Evolutionary conservation across 2,888 invertebrate species (phyloP), one percentile per base, ranked within the genome.

Genomic region (Drosophila eohydei): DNA sequence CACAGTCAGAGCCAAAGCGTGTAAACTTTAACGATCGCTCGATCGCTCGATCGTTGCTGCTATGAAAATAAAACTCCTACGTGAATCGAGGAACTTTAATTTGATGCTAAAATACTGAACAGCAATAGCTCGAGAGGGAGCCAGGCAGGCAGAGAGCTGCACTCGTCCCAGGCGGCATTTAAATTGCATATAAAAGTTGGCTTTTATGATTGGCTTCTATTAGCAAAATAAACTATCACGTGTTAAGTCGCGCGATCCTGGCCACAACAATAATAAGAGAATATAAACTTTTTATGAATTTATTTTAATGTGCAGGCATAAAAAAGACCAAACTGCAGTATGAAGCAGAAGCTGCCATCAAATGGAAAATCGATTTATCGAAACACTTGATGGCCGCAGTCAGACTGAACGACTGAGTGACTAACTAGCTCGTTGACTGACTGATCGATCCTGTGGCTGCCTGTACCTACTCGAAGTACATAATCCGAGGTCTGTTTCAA

Each of bases 141-240:
- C 12, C 14, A 4, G n/a, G 16, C 2, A 3, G 11, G 2, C 21
- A 4, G 9, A 5, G 38, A 6, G 36, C 7, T 12, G 46, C n/a
- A 32, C 44, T 46, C 40, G 40, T 46, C 14, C 43, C 55, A 46
- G 58, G 60, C 71, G 71, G 60, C 83, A 82, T 74, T 84, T 77
- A 82, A 86, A 69, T 74, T 67, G 84, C 82, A 64, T 66, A 83
- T 85, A 84, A 86, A 85, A 86, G 73, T 71, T 79, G 81, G 74
- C 81, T 86, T 85, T 86, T 81, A 84, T 84, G 84, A 67, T 77
- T 67, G 73, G 77, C 82, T 86, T 86, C 84, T 86, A 86, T 84
- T 86, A 77, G 84, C 84, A 48, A 74, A 82, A 82, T 85, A 83
- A 86, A 86, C 86, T 86, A 84, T 83, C 65, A 86, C 71, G 84